Percentiles rank a stretch among this genome's conserved stretches.
Conservation (phyloP, 2,113 vertebrate species). For the Pomatostomus ruficeps region DNA sequence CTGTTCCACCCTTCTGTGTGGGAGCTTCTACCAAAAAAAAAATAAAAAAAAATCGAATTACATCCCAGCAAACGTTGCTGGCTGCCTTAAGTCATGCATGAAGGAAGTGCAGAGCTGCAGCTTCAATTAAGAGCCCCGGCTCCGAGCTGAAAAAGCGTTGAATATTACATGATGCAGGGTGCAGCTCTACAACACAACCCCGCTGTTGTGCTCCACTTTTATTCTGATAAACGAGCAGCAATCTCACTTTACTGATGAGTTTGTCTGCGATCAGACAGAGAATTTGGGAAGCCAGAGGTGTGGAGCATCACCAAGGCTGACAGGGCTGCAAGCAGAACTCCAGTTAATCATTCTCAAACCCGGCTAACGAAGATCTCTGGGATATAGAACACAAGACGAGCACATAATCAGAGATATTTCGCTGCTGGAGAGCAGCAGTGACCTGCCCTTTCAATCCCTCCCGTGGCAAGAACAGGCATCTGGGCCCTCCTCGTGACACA, state of each 20-base stretch:
- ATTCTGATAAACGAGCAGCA: background rate
- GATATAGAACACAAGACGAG: background rate
- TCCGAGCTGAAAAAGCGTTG: background rate
- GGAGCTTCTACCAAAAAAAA: background rate
- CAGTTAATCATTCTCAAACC: background rate
- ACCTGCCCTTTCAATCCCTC: background rate
- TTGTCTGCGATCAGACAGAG: background rate
- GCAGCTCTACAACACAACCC: background rate
- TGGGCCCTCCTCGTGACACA: background rate
- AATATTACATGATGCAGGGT: background rate
- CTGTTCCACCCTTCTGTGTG: background rate
- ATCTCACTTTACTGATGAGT: background rate
- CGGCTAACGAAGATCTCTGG: background rate
- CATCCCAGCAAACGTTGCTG: background rate
- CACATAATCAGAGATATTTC: background rate
- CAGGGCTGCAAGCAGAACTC: background rate
- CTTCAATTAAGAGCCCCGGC: background rate
- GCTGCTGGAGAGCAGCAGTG: background rate
- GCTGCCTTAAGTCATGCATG: background rate
- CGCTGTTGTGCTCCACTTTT: background rate
- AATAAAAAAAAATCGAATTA: background rate
- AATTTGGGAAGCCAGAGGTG: background rate
- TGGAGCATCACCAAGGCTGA: background rate
- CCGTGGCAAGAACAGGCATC: background rate
- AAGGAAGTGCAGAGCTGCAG: background rate